Evolutionary conservation across 2,888 invertebrate species (phyloP).

Genomic region (Trisateles emortualis): DNA sequence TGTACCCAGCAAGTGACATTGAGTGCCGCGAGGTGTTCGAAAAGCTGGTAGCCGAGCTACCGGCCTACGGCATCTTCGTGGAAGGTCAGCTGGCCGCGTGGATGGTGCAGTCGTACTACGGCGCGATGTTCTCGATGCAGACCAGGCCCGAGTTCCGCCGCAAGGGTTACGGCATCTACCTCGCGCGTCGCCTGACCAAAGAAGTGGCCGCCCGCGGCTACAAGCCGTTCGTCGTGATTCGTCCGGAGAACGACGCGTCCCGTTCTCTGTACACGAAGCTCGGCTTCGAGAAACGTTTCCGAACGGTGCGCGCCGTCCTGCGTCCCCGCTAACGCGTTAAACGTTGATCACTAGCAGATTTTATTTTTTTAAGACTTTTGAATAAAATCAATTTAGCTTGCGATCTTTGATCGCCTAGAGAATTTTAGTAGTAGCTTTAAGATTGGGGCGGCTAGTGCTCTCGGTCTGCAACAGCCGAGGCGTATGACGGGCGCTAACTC

Average conservation of each 20-base stretch:
- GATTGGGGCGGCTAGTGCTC: slow-evolving; percentile 79
- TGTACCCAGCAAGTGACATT: slow-evolving; percentile 96
- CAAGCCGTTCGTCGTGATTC: slow-evolving; percentile 94
- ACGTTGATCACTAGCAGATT: slow-evolving; percentile 83
- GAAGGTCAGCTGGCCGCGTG: slow-evolving; percentile 93
- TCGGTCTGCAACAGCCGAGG: slow-evolving; percentile 62
- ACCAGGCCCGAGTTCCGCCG: slow-evolving; percentile 91
- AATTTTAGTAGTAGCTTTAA: slow-evolving; percentile 85
- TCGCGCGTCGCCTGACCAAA: slow-evolving; percentile 89
- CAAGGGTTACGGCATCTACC: slow-evolving; percentile 92
- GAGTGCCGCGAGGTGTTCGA: slow-evolving; percentile 94
- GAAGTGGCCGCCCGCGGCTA: slow-evolving; percentile 91
- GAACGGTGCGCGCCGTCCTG: slow-evolving; percentile 93
- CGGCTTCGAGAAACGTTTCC: slow-evolving; percentile 93
- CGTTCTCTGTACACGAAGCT: slow-evolving; percentile 93
- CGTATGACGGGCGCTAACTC: slow-evolving; percentile 41
- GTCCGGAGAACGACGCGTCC: slow-evolving; percentile 95
- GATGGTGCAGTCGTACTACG: slow-evolving; percentile 97
- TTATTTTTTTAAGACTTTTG: slow-evolving; percentile 87
- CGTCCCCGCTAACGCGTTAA: slow-evolving; percentile 82
- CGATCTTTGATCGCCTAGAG: slow-evolving; percentile 84
- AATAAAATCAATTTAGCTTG: slow-evolving; percentile 84
- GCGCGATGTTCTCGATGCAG: slow-evolving; percentile 97
- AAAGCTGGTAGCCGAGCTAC: slow-evolving; percentile 91
- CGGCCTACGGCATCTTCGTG: slow-evolving; percentile 93